phyloP scores from a whole-genome alignment of 2,797 vertebrate genomes.

The Natrix natrix region DNA sequence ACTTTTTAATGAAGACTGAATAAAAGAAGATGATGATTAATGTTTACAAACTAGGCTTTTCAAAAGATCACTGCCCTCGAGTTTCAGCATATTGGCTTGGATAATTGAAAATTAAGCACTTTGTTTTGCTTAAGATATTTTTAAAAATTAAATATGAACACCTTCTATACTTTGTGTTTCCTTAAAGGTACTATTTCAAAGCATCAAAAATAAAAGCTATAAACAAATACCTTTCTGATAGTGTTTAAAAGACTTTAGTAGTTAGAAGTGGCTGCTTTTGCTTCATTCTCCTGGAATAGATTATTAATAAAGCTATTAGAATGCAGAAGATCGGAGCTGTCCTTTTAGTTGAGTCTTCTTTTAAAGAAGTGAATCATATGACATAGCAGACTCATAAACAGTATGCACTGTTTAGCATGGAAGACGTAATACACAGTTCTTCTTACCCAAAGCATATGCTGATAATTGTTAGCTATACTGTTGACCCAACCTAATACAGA shows the following conservation, averaged over 20 bases:
- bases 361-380: conserved; percentile 13
- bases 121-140: not conserved
- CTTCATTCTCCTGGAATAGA: not conserved
- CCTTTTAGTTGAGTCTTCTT: not conserved
- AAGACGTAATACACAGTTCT: not conserved
- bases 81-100: not conserved
- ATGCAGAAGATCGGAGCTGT: not conserved
- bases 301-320: not conserved
- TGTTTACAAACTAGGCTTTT: not conserved
- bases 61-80: not conserved
- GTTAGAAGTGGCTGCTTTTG: not conserved
- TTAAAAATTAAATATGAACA: not conserved
- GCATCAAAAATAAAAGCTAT: not conserved
- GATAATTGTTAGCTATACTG: not conserved
- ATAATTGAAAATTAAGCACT: not conserved
- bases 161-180: not conserved
- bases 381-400: not conserved
- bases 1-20: not conserved
- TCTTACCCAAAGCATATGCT: not conserved
- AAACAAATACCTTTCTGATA: not conserved
- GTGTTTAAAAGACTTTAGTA: not conserved
- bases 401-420: not conserved
- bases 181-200: not conserved
- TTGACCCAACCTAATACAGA: not conserved
- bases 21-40: not conserved